Conservation (phyloP, 1,140 invertebrate species). For the Linepithema humile region DNA sequence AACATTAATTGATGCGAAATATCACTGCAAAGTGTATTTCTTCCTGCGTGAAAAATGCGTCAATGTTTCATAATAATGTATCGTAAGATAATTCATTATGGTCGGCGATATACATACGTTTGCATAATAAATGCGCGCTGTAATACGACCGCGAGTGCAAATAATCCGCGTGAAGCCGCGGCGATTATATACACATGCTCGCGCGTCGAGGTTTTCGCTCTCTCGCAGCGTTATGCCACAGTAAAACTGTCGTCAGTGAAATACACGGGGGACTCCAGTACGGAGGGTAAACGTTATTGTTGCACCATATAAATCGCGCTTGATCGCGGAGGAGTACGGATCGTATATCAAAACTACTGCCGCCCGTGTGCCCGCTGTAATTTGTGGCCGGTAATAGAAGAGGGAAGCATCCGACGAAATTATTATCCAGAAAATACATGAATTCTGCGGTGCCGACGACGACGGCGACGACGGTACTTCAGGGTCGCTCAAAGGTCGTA, state of each 20-base stretch:
- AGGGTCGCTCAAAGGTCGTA: conserved; percentile 41
- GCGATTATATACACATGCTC: conserved; percentile 37
- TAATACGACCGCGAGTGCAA: conserved; percentile 57
- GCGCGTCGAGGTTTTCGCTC: conserved; percentile 44
- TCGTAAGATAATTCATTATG: conserved; percentile 3
- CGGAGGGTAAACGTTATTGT: conserved; percentile 71
- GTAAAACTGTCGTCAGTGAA: conserved; percentile 70
- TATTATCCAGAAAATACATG: conserved; percentile 72
- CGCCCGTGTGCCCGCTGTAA: conserved; percentile 53
- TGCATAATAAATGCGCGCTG: conserved; percentile 52
- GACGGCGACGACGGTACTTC: conserved; percentile 32
- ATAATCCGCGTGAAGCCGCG: conserved; percentile 64
- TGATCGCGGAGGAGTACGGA: conserved; percentile 72
- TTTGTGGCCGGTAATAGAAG: conserved; percentile 72
- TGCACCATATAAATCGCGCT: conserved; percentile 72
- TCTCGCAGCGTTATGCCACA: conserved; percentile 60
- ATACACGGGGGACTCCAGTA: conserved; percentile 62
- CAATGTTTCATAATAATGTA: background rate
- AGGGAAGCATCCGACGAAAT: conserved; percentile 65
- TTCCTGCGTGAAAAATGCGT: background rate
- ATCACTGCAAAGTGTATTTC: background rate
- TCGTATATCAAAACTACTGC: conserved; percentile 73
- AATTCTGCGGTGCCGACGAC: conserved; percentile 27
- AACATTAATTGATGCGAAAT: background rate
- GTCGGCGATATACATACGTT: background rate